Base-by-base conservation (phyloP, 64 coral and sea anemone genomes). In the Montipora foliosa region DNA sequence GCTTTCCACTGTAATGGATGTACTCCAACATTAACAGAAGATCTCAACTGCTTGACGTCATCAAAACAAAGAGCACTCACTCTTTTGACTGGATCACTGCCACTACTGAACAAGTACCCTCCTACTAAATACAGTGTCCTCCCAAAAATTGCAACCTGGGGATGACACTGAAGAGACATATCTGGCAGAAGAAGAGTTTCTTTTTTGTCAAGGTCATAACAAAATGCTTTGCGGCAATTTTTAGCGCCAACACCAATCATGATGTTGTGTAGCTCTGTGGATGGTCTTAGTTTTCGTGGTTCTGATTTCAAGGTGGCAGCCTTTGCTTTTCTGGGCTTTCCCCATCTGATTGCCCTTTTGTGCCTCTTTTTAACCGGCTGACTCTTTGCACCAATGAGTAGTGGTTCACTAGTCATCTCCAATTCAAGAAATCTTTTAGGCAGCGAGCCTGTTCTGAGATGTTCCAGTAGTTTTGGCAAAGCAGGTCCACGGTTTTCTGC, bases 211-310 rank as follows among this genome's bases (percentile, higher is more conserved):
- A 87, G 53, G 61, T 93, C 92, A 73, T 93, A 93, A 50, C 92
- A 93, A 67, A 93, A 88, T 79, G 66, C 92, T 45, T 61, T 79
- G 64, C 74, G 47, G 50, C 47, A 93, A 19, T 72, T 60, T 5
- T n/a, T 76, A 73, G 83, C 78, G 22, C 83, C 83, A 45, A 93
- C 24, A 10, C 92, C 92, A 79, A 93, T 78, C 25, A 93, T 14
- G 1, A 88, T 48, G 67, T 93, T 80, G 55, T 93, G 92, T 9
- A 93, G 2, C 84, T 87, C 83, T 48, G 92, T 93, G 8, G 92
- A 93, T 74, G 76, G 44, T 47, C 92, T 87, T 13, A 47, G 13
- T 58, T 62, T 44, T n/a, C 52, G 44, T 19, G 19, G 5, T 21
- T 21, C 15, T 50, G 46, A 49, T 86, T 93, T 37, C n/a, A 4